These are phyloP conservation scores for Eulemur rufifrons DNA, from an alignment of 2,113 vertebrate species.

Conservation along the genomic window DNA sequence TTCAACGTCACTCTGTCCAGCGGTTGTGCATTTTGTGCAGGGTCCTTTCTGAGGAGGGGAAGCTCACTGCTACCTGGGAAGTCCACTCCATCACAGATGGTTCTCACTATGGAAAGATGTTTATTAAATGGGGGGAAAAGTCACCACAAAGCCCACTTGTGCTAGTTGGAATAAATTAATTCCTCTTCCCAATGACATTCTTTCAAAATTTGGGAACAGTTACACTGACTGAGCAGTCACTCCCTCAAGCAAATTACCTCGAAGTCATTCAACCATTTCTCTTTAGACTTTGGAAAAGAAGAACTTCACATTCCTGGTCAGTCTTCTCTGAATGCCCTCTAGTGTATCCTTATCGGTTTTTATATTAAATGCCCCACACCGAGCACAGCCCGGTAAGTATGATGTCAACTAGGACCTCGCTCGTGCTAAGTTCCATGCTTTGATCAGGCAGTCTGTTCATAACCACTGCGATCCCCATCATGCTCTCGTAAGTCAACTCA, in stretches of 20 bases:
- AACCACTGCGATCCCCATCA: not conserved
- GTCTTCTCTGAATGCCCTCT: not conserved
- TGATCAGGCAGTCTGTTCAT: not conserved
- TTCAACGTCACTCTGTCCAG: not conserved
- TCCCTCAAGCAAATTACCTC: not conserved
- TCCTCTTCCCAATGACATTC: not conserved
- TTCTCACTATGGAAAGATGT: not conserved
- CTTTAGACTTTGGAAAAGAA: not conserved
- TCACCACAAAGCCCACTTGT: not conserved
- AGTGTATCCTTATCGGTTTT: not conserved
- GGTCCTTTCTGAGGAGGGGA: not conserved
- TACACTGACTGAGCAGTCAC: not conserved
- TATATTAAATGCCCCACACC: not conserved
- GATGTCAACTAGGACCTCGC: not conserved
- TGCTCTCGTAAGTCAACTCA: not conserved
- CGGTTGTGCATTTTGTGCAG: rapidly evolving
- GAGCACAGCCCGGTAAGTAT: not conserved
- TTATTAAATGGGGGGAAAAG: not conserved
- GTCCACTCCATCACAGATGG: not conserved
- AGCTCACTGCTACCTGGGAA: not conserved
- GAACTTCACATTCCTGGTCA: not conserved
- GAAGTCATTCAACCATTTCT: not conserved
- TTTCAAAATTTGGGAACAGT: not conserved
- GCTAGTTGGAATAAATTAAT: not conserved
- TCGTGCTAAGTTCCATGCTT: not conserved